Conservation (phyloP, 2,797 vertebrate species). For the Atherinosoma microstoma region DNA sequence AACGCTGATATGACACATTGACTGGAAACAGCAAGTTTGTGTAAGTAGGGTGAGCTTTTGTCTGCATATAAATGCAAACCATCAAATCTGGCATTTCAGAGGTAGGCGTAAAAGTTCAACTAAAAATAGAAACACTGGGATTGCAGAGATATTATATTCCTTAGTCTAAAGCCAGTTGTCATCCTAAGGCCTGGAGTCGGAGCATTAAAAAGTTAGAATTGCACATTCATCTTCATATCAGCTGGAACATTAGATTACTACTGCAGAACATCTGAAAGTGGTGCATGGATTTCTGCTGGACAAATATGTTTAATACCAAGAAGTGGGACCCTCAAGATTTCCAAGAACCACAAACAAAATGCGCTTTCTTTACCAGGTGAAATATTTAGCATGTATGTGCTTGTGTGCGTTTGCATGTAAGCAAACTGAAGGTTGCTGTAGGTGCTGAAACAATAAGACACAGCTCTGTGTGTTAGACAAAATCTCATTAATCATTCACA, state of each 20-base stretch:
- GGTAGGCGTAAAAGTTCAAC: not conserved
- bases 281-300: not conserved
- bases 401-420: not conserved
- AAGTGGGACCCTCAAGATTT: not conserved
- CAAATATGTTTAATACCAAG: not conserved
- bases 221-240: not conserved
- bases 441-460: not conserved
- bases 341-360: not conserved
- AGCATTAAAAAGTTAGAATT: not conserved
- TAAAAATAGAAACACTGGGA: constrained; percentile 5
- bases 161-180: not conserved
- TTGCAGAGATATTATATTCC: constrained; percentile 9
- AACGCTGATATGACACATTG: fast-evolving
- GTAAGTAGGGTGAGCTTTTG: constrained; percentile 7
- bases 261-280: not conserved
- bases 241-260: not conserved
- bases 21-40: constrained; percentile 2
- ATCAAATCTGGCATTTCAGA: constrained; percentile 1
- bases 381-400: not conserved
- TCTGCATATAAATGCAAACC: constrained; percentile 6
- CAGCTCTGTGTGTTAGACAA: not conserved
- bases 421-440: not conserved
- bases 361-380: not conserved
- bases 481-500: not conserved
- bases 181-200: not conserved